Evolutionary conservation across 30 jellyfish, hydroid and myxozoan species (phyloP), one percentile per base, ranked within the genome.

Genomic region (Rhopilema esculentum): DNA sequence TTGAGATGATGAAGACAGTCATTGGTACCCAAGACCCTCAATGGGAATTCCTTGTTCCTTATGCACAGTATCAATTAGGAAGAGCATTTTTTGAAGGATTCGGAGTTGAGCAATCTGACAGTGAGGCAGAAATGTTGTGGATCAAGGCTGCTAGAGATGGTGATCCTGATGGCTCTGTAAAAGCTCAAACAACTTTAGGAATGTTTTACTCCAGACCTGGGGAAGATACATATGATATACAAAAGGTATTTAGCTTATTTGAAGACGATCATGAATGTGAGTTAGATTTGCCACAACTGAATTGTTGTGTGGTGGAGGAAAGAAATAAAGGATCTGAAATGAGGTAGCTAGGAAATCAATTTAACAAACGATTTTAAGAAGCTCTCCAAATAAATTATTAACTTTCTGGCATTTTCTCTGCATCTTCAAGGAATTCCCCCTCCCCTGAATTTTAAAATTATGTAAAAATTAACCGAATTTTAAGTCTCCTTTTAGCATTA

Each of bases 161-260:
- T 8, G 76, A 89, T 27, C 93, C 88, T 16, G 88, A 73, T 53
- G 99, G 99, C 1, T 95, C 97, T 17, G 93, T 91, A n/a, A 85
- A 90, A 72, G 99, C 99, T 16, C 94, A 80, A 79, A 25, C 98
- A 7, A 91, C 92, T 15, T 87, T 95, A 21, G 99, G 93, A 69
- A 95, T 95, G 99, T 95, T 89, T 68, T 95, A 95, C 66, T 95
- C 99, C 65, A 80, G 99, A 72, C 67, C 76, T 15, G 97, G 97
- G 28, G 99, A 95, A 76, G 86, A 83, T 16, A 23, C 90, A 6
- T 90, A 64, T 82, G 96, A 91, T 66, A 50, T 95, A 72, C 50
- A 77, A 23, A 95, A 90, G 93, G 99, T 95, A 70, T 70, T n/a
- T 26, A 30, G 30, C 30, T 30, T 48, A n/a, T n/a, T n/a, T n/a